Conservation (phyloP, 2,888 invertebrate genomes). For the Parnassius orleans region DNA sequence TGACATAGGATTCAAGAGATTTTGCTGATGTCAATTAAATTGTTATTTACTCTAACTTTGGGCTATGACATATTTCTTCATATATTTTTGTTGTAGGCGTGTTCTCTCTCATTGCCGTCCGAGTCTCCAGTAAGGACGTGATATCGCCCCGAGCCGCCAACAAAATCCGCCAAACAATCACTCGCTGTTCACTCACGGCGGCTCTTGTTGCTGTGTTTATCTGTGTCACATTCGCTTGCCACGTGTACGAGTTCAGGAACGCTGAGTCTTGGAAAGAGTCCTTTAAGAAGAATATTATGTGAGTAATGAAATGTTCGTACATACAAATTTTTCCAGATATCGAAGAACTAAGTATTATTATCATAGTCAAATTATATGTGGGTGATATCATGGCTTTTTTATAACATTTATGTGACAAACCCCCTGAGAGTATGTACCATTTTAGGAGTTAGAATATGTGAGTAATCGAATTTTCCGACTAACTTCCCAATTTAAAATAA, state of each 20-base stretch:
- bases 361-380: too few species aligned
- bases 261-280: conserved; percentile 88
- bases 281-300: conserved; percentile 91
- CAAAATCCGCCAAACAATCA: conserved; percentile 92
- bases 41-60: too few species aligned
- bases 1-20: too few species aligned
- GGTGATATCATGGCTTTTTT: too few species aligned
- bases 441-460: too few species aligned
- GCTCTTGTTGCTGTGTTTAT: conserved; percentile 88
- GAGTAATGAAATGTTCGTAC: conserved; percentile 59
- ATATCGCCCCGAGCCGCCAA: conserved; percentile 91
- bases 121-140: conserved; percentile 90
- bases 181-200: conserved; percentile 91
- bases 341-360: too few species aligned
- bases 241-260: conserved; percentile 90
- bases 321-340: not conserved
- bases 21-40: too few species aligned
- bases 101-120: conserved; percentile 88
- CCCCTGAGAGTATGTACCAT: too few species aligned
- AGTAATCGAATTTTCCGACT: too few species aligned
- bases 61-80: not conserved
- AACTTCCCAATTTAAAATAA: too few species aligned
- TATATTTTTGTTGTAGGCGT: conserved; percentile 78
- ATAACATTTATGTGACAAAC: too few species aligned
- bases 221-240: conserved; percentile 89